Base-by-base conservation (phyloP, 1,140 invertebrate genomes). In the Lepidurus packardi region DNA sequence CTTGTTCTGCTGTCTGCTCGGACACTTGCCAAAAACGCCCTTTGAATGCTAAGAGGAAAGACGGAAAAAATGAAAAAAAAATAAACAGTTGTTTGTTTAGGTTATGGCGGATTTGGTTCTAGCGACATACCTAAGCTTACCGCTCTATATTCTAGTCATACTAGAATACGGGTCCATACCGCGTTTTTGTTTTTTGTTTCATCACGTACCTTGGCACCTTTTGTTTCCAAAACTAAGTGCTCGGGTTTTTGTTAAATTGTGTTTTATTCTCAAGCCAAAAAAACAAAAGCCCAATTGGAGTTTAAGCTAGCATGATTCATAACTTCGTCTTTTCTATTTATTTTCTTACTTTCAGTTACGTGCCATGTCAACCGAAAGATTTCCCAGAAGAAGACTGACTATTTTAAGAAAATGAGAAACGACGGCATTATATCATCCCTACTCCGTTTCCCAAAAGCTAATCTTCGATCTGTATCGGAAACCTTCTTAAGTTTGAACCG, bases 321-420 rank as follows among this genome's bases (percentile, higher is more conserved):
- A 16, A 42, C 45, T 44, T 76, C 53, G 7, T 1, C 7, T 41
- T 24, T 13, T 44, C n/a, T 42, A 24, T 43, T 47, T 24, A 25
- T 47, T 47, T 21, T 76, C 43, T 76, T 42, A 75, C 10, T 43
- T 42, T 2, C 78, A 78, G 78, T 45, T 78, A 78, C 73, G 78
- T 78, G 43, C 78, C 78, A 24, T 78, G 74, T 41, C 78, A 73
- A 47, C 78, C 78, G 9, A 78, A 78, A 74, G 78, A 78, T 21
- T 75, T 75, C 75, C 78, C 73, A 3, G 77, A 78, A 24, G 78
- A 78, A 44, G 78, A 78, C 25, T 78, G 42, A 78, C 24, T 10
- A 41, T 13, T 45, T 65, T 42, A 41, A 13, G 75, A 47, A 47
- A 77, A 2, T 43, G 44, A 24, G 21, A 77, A 11, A 77, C 1